Conservation (phyloP, 2,888 invertebrate species). For the Ichneumoninae sp. region DNA sequence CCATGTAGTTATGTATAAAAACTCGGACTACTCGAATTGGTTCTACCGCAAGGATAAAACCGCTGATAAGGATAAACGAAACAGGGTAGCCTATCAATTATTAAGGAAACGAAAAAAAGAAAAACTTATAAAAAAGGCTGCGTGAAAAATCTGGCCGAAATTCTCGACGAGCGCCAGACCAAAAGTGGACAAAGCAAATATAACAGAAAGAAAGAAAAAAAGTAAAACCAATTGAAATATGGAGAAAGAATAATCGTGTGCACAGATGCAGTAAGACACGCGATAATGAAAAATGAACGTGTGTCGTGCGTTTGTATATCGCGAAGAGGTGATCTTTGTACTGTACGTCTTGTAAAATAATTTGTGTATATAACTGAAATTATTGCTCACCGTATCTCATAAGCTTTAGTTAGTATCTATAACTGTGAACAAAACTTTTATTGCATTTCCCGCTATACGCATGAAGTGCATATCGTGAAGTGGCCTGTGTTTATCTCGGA, state of each 20-base stretch:
- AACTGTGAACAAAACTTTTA: conserved; percentile 78
- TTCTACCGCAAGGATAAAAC: conserved; percentile 73
- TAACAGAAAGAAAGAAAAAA: conserved; percentile 15
- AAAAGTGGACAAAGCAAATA: conserved; percentile 5
- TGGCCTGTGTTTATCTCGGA: conserved; percentile 29
- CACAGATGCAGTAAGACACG: conserved; percentile 32
- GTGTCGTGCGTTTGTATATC: conserved; percentile 68
- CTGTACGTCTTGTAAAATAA: conserved; percentile 81
- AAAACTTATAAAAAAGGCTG: conserved; percentile 69
- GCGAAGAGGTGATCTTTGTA: conserved; percentile 75
- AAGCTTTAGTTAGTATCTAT: conserved; percentile 83
- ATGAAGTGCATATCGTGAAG: conserved; percentile 49
- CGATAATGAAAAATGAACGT: conserved; percentile 32
- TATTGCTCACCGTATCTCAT: conserved; percentile 83
- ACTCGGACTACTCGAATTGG: conserved; percentile 42
- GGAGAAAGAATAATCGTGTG: conserved; percentile 27
- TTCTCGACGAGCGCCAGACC: conserved; percentile 49
- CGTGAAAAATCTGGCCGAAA: conserved; percentile 52
- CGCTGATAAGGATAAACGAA: conserved; percentile 81
- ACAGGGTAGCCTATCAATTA: conserved; percentile 84
- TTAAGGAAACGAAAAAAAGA: conserved; percentile 69
- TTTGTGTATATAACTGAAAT: conserved; percentile 83
- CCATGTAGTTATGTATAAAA: conserved; percentile 38
- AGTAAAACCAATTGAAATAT: conserved; percentile 34
- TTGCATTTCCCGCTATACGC: conserved; percentile 67